Conservation (phyloP, 2,888 invertebrate genomes). For the Platerodrilus igneus region DNA sequence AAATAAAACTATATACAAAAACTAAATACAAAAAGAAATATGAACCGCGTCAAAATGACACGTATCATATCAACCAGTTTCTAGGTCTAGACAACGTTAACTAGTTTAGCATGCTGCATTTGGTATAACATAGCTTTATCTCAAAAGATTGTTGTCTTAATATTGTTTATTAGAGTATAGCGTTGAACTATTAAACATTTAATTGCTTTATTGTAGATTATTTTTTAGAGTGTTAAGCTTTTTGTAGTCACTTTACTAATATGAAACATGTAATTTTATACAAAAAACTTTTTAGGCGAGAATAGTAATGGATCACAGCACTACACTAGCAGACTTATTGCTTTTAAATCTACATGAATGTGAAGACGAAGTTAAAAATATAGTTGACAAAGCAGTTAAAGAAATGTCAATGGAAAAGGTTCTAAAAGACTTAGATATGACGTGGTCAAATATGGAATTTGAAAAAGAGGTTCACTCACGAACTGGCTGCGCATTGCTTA, state of each 20-base stretch:
- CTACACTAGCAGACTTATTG: constrained; percentile 86
- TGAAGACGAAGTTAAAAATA: constrained; percentile 95
- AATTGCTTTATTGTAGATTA: too few species aligned
- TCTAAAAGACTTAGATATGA: constrained; percentile 80
- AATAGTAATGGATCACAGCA: constrained; percentile 90
- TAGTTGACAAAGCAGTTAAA: constrained; percentile 96
- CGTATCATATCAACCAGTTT: too few species aligned
- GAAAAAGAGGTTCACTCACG: constrained; percentile 83
- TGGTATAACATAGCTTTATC: too few species aligned
- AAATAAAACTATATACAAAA: too few species aligned
- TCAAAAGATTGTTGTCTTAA: too few species aligned
- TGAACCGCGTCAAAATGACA: too few species aligned
- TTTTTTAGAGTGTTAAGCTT: background rate
- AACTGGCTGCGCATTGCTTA: constrained; percentile 79
- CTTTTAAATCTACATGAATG: constrained; percentile 92
- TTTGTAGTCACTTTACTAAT: constrained; percentile 1
- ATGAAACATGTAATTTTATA: too few species aligned
- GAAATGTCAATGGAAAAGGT: constrained; percentile 99
- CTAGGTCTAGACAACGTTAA: too few species aligned
- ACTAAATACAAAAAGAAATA: too few species aligned
- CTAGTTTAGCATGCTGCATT: too few species aligned
- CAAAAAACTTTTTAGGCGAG: constrained; percentile 62
- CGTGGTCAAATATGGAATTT: constrained; percentile 92
- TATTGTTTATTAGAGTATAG: too few species aligned
- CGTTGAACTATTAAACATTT: too few species aligned